These are phyloP conservation scores for Notolabrus celidotus DNA, from an alignment of 2,797 vertebrate species.

Conservation along the genomic window DNA sequence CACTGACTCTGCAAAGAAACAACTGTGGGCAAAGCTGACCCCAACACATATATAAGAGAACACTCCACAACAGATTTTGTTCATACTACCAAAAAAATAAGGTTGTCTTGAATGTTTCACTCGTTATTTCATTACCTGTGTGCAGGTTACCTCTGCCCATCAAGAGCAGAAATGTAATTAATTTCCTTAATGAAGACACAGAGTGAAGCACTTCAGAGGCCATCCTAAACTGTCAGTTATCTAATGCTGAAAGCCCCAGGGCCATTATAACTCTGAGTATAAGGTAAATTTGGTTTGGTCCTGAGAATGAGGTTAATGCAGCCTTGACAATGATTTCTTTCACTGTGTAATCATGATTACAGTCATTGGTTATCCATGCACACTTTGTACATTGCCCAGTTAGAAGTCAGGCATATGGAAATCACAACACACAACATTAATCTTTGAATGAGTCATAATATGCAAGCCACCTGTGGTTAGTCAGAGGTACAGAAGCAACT, in stretches of 20 bases:
- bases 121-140: constrained; percentile 22
- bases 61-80: background rate
- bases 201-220: constrained; percentile 6
- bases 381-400: constrained; percentile 52
- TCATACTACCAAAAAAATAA: background rate
- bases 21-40: background rate
- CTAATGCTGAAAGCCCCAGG: constrained; percentile 34
- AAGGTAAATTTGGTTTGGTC: constrained; percentile 21
- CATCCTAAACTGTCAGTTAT: constrained; percentile 17
- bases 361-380: constrained; percentile 70
- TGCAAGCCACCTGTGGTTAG: constrained; percentile 77
- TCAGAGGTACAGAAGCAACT: constrained; percentile 81
- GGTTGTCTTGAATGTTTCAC: background rate
- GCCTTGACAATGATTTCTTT: constrained; percentile 71
- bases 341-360: constrained; percentile 41
- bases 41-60: background rate
- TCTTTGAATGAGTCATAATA: constrained; percentile 68
- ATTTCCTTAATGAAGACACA: constrained; percentile 34
- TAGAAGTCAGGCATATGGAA: constrained; percentile 64
- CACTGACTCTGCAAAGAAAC: background rate
- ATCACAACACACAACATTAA: constrained; percentile 65
- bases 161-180: constrained; percentile 19
- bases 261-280: constrained; percentile 34
- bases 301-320: constrained; percentile 51
- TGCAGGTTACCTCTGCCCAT: constrained; percentile 18